Conservation (phyloP, 2,797 vertebrate species). For the Mormyrus hasselquistii region DNA sequence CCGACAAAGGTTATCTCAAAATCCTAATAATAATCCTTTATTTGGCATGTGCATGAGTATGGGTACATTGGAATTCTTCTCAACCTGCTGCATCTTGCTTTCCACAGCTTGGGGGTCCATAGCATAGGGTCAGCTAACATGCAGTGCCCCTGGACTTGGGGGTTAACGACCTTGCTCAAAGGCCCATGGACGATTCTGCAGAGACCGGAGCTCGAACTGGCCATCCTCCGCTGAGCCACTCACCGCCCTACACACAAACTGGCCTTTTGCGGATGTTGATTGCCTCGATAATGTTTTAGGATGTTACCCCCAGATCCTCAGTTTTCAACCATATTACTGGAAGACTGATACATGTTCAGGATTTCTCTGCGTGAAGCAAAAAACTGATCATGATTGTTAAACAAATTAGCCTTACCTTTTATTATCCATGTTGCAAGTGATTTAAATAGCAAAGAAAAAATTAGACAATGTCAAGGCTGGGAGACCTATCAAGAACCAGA, state of each 20-base stretch:
- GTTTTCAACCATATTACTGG: neutral
- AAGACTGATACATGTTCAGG: neutral
- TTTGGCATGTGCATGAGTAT: neutral
- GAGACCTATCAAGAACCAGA: neutral
- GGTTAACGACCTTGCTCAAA: neutral
- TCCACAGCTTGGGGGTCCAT: neutral
- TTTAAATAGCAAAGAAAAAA: neutral
- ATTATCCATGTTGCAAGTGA: neutral
- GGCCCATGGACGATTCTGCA: neutral
- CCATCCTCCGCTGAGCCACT: neutral
- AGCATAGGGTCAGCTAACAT: neutral
- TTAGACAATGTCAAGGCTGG: neutral
- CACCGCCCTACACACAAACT: neutral
- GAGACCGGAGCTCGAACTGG: neutral
- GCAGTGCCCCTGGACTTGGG: neutral
- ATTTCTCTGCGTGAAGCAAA: neutral
- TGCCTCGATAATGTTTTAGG: neutral
- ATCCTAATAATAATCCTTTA: neutral
- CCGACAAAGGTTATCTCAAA: neutral
- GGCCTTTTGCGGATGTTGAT: neutral
- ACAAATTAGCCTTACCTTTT: conserved; percentile 8
- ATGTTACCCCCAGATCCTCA: neutral
- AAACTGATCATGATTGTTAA: neutral
- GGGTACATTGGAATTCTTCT: neutral
- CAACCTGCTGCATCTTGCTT: neutral